Conservation (phyloP, 2,797 vertebrate species). For the Takifugu ocellatus region DNA sequence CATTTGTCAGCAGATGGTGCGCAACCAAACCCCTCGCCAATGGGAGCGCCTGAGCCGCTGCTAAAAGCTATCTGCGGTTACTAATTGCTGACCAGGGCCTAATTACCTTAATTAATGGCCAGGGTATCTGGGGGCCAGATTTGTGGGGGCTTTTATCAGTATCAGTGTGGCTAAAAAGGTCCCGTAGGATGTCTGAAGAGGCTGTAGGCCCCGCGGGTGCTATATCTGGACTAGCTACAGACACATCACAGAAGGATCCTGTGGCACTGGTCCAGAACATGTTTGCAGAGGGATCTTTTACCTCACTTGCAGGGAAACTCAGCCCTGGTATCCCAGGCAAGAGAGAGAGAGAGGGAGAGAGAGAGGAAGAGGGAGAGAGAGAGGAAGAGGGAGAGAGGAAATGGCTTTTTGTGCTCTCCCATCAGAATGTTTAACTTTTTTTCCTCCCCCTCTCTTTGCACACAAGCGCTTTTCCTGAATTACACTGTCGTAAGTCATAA, state of each 20-base stretch:
- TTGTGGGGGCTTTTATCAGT: constrained; percentile 75
- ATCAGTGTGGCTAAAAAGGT: constrained; percentile 84
- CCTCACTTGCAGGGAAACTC: constrained; percentile 61
- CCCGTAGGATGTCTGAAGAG: constrained; percentile 74
- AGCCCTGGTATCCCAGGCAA: constrained; percentile 27
- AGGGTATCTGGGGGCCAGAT: constrained; percentile 71
- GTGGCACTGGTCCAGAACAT: constrained; percentile 74
- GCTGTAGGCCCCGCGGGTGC: constrained; percentile 75
- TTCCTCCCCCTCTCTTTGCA: constrained; percentile 20
- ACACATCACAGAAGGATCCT: constrained; percentile 82
- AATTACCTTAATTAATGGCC: constrained; percentile 98
- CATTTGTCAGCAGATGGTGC: constrained; percentile 86
- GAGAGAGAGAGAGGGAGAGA: neutral
- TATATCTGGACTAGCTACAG: constrained; percentile 83
- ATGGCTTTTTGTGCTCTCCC: constrained; percentile 22
- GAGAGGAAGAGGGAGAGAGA: constrained; percentile 9
- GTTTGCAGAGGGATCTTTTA: constrained; percentile 78
- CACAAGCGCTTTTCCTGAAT: constrained; percentile 47
- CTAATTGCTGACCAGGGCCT: constrained; percentile 90
- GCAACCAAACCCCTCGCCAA: constrained; percentile 83
- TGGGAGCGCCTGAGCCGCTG: constrained; percentile 69
- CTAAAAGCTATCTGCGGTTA: constrained; percentile 92
- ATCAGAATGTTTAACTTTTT: constrained; percentile 32
- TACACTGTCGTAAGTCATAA: constrained; percentile 56
- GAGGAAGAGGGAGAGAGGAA: constrained; percentile 11